Percentiles rank a stretch among this genome's conserved stretches.
These are phyloP conservation scores for Arctocebus calabarensis DNA, from an alignment of 2,797 vertebrate genomes.

Conservation along the genomic window DNA sequence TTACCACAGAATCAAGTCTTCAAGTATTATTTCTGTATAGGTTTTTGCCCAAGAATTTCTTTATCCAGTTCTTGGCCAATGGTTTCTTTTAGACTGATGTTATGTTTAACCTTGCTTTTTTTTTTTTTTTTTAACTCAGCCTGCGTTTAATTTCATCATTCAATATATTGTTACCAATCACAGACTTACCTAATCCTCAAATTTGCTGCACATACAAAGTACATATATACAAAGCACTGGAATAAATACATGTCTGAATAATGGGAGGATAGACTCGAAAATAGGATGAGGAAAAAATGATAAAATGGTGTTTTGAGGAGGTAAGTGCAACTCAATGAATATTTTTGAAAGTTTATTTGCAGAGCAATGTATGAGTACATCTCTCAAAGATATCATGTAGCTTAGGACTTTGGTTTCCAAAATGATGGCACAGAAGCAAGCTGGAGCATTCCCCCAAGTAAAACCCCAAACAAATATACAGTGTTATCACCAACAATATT, in stretches of 20 bases:
- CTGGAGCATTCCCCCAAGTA: background rate
- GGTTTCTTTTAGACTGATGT: background rate
- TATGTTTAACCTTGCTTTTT: background rate
- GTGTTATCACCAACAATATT: background rate
- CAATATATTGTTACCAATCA: background rate
- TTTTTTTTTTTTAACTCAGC: background rate
- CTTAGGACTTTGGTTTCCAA: background rate
- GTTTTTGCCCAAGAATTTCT: background rate
- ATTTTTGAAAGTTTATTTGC: background rate
- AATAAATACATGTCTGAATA: background rate
- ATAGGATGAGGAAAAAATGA: slow-evolving; percentile 7
- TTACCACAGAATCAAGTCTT: background rate
- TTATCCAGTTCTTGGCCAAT: background rate
- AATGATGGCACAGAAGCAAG: background rate
- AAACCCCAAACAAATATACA: background rate
- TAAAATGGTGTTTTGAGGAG: background rate
- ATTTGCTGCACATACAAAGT: background rate
- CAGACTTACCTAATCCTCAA: background rate
- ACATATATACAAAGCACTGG: background rate
- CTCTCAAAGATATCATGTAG: background rate
- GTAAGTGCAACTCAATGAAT: background rate
- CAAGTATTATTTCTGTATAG: background rate
- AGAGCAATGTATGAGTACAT: background rate
- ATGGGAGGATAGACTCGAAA: background rate
- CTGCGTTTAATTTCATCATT: background rate